Conservation (phyloP, 2,888 invertebrate genomes). For the Liposcelis brunnea region DNA sequence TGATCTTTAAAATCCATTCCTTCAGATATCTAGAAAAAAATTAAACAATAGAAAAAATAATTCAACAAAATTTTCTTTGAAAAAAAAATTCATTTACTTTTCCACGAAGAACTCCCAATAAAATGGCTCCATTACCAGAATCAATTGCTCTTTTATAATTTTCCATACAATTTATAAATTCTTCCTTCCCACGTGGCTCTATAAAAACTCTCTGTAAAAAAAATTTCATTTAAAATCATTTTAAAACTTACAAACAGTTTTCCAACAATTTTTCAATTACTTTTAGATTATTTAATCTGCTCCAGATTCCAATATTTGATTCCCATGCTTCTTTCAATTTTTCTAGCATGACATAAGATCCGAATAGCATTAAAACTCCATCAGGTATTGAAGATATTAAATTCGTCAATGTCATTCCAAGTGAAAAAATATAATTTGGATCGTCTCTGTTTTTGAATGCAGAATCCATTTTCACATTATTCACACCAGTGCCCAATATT, state of each 20-base stretch:
- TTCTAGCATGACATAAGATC: constrained; percentile 86
- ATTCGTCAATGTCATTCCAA: constrained; percentile 71
- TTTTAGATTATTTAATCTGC: constrained; percentile 29
- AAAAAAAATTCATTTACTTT: constrained; percentile 51
- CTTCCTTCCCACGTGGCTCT: constrained; percentile 74
- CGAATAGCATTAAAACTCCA: constrained; percentile 90
- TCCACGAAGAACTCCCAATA: constrained; percentile 94
- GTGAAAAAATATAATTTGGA: constrained; percentile 59
- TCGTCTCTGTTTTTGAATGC: constrained; percentile 64
- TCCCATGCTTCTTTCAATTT: constrained; percentile 74
- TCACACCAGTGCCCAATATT: constrained; percentile 11
- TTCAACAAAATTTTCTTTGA: no score
- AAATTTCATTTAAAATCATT: no score
- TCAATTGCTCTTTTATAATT: constrained; percentile 72
- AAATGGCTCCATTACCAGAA: constrained; percentile 73
- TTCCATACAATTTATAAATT: constrained; percentile 60
- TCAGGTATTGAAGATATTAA: constrained; percentile 72
- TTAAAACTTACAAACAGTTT: no score
- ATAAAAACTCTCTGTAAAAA: constrained; percentile 55
- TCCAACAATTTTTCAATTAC: constrained; percentile 17
- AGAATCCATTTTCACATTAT: constrained; percentile 47
- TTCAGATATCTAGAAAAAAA: constrained; percentile 48
- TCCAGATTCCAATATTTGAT: constrained; percentile 57
- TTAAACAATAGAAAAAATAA: no score
- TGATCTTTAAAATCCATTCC: constrained; percentile 93